Conservation (phyloP, 2,888 invertebrate species). For the Tortrix viridana region DNA sequence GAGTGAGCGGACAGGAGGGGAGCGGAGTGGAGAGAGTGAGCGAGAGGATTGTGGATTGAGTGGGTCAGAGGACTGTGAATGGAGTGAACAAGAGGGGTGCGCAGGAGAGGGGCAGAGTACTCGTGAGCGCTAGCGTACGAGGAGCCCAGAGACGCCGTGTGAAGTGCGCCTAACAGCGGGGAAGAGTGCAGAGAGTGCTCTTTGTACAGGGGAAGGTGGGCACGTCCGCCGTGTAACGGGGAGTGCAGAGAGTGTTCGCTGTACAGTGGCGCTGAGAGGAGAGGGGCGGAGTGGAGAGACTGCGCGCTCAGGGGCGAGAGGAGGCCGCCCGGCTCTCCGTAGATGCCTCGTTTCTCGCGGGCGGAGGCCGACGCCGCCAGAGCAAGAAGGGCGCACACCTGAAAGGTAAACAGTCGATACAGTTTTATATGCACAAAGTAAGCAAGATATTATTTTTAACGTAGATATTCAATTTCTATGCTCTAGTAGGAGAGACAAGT, state of each 20-base stretch:
- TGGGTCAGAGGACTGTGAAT: conserved; percentile 25
- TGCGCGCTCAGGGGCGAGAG: conserved; percentile 43
- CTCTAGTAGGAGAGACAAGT: too few relatives aligned
- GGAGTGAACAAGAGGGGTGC: conserved; percentile 36
- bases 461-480: too few relatives aligned
- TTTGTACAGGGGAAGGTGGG: too few relatives aligned
- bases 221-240: too few relatives aligned
- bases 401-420: conserved; percentile 14
- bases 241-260: conserved; percentile 34
- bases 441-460: too few relatives aligned
- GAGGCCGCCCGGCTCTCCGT: conserved; percentile 55
- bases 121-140: conserved; percentile 21
- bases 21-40: conserved; percentile 18
- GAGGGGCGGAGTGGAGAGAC: conserved; percentile 30
- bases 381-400: conserved; percentile 55
- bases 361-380: conserved; percentile 52
- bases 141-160: conserved; percentile 32
- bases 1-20: conserved; percentile 11
- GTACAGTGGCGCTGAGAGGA: conserved; percentile 36
- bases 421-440: neutral
- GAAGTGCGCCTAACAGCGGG: conserved; percentile 8
- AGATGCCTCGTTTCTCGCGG: conserved; percentile 62
- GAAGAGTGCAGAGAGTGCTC: conserved; percentile 25
- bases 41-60: conserved; percentile 28
- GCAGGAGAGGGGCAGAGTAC: conserved; percentile 39